Percentiles rank a stretch among this genome's conserved stretches.
Evolutionary conservation across 92 coral and sea anemone genomes (phyloP).

Genomic region (Muricea muricata): DNA sequence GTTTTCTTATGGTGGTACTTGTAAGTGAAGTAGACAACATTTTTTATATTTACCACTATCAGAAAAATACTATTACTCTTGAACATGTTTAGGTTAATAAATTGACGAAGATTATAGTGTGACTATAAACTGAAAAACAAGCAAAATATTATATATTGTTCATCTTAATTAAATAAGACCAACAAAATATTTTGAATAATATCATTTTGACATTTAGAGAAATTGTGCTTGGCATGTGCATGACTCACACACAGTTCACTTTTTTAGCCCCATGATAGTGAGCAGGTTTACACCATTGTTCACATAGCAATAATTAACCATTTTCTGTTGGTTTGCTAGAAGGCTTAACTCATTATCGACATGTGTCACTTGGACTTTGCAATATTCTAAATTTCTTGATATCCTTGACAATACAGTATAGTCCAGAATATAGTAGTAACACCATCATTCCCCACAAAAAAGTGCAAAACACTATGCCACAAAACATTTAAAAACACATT

Average conservation of each 20-base stretch:
- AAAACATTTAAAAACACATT: slow-evolving; percentile 2
- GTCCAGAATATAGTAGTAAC: background rate
- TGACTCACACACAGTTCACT: background rate
- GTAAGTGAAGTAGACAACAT: too few relatives aligned
- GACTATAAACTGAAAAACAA: too few relatives aligned
- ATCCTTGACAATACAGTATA: background rate
- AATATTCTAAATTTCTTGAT: background rate
- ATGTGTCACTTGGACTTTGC: background rate
- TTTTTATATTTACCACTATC: too few relatives aligned
- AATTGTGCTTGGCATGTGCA: too few relatives aligned
- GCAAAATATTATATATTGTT: too few relatives aligned
- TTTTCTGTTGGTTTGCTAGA: background rate
- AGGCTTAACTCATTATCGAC: background rate
- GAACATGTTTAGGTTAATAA: too few relatives aligned
- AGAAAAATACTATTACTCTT: too few relatives aligned
- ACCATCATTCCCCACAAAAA: background rate
- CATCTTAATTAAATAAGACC: too few relatives aligned
- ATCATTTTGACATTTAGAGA: too few relatives aligned
- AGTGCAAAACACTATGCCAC: slow-evolving; percentile 19
- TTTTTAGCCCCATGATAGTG: background rate
- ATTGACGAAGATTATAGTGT: too few relatives aligned
- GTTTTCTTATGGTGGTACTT: too few relatives aligned
- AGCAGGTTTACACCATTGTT: background rate
- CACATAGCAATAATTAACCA: background rate
- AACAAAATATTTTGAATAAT: too few relatives aligned